Base-by-base conservation (phyloP, 2,113 vertebrate species). In the Serinus canaria region DNA sequence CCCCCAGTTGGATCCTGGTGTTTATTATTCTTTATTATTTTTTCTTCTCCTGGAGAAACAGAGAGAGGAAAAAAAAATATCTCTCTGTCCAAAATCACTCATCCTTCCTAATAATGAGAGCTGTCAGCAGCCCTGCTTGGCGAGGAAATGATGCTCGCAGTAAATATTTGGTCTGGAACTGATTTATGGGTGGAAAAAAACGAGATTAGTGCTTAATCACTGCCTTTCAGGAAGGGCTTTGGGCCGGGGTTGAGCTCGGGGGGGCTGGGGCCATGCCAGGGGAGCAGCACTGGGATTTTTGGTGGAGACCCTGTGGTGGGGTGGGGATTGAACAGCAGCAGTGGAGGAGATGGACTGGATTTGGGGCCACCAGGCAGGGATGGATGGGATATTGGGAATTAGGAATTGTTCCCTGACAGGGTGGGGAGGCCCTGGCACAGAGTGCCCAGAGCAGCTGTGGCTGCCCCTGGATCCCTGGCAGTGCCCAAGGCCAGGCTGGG, bases 141-240 rank as follows among this genome's bases (percentile, higher is more conserved):
- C 22, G 85, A 97, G 98, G 98, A 98, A 98, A 98, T 98, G 98
- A 98, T 97, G 95, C 96, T 96, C 49, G 24, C 78, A 21, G 97
- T 98, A 98, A 98, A 98, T 98, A 98, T 97, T 98, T 97, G 97
- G 87, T 97, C 97, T 98, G 97, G 98, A 98, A 97, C 97, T 98
- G 98, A 98, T 98, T 98, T 98, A 98, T 98, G 97, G 94, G 89
- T 91, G 94, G 96, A 91, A 96, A 96, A 17, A 97, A 97, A 96
- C 33, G 89, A 97, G 95, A 97, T 98, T 97, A 98, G 95, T 91
- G 49, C 62, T 94, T 98, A 97, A 98, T 97, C 88, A 94, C 68
- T 66, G 90, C 30, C 15, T 90, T 76, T 92, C 96, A 95, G 97
- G 96, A 95, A 97, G 74, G 28, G 12, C 68, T 87, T 52, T 44